These are phyloP conservation scores for Luffia ferchaultella DNA, from an alignment of 2,888 invertebrate genomes.

Conservation along the genomic window DNA sequence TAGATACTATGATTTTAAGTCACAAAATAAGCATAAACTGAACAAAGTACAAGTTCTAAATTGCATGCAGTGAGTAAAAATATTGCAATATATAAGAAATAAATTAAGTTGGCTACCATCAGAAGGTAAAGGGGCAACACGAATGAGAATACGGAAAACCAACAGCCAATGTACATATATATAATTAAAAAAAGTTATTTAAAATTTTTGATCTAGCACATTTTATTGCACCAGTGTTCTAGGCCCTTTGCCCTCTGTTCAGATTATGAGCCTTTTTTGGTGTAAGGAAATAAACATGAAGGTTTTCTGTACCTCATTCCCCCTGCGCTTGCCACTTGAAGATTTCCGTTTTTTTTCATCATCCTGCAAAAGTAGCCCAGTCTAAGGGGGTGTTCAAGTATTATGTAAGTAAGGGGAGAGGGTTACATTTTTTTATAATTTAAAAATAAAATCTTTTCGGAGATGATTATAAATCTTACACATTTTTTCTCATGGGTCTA, in stretches of 20 bases:
- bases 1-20: no score
- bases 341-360: conserved; percentile 63
- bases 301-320: conserved; percentile 66
- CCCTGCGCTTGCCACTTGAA: conserved; percentile 56
- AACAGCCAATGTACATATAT: conserved; percentile 42
- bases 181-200: conserved; percentile 7
- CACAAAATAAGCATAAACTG: no score
- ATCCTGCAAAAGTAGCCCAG: conserved; percentile 55
- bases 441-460: no score
- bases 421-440: no score
- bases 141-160: conserved; percentile 59
- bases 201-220: conserved; percentile 13
- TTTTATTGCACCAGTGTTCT: conserved; percentile 5
- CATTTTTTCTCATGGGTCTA: no score
- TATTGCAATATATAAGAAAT: no score
- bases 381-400: no score
- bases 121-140: conserved; percentile 48
- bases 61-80: no score
- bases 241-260: conserved; percentile 51
- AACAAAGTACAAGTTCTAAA: no score
- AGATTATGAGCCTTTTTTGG: conserved; percentile 5
- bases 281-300: conserved; percentile 21
- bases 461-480: no score
- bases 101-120: conserved; percentile 26
- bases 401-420: no score